Conservation (phyloP, 2,113 vertebrate genomes). For the Xiphophorus hellerii region DNA sequence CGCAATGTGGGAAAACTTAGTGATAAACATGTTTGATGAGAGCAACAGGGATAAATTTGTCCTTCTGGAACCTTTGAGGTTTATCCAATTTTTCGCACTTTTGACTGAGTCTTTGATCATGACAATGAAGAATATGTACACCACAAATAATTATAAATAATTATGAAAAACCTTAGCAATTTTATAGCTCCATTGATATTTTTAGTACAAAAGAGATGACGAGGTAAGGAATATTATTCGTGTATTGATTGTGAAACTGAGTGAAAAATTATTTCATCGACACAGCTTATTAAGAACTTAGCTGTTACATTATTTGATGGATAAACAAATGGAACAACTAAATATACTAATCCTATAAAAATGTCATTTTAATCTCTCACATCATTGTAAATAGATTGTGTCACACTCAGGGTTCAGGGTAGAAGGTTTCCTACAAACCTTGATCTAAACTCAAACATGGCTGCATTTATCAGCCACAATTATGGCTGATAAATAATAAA, state of each 20-base stretch:
- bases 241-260: neutral
- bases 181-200: neutral
- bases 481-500: too few species aligned
- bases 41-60: neutral
- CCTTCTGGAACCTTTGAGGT: neutral
- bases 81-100: neutral
- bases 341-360: neutral
- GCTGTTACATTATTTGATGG: too few species aligned
- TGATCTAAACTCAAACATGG: neutral
- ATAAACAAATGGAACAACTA: neutral
- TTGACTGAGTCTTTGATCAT: neutral
- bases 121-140: neutral
- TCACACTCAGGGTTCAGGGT: neutral
- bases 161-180: neutral
- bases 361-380: neutral
- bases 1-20: constrained; percentile 46
- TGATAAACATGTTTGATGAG: constrained; percentile 44
- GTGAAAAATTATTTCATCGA: neutral
- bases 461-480: neutral
- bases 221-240: neutral
- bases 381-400: too few species aligned
- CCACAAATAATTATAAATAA: neutral
- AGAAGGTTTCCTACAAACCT: neutral
- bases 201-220: too few species aligned
- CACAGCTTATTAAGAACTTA: neutral